phyloP scores from a whole-genome alignment of 2,797 vertebrate genomes.

The Sebastolobus alascanus region DNA sequence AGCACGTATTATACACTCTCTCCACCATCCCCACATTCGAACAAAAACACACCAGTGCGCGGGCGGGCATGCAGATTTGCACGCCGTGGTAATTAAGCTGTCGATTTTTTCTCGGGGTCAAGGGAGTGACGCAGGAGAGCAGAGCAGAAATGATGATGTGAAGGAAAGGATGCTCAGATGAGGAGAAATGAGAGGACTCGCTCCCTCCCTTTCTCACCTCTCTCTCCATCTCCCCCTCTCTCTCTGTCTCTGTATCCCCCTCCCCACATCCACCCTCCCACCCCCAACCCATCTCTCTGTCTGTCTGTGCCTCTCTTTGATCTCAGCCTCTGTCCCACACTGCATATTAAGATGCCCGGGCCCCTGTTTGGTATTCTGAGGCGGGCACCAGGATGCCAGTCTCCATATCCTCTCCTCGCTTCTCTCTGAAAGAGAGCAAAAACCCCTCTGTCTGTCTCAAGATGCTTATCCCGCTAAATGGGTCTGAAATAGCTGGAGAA shows the following conservation, averaged over 20 bases:
- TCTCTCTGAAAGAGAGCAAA: conserved; percentile 82
- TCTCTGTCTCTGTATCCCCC: conserved; percentile 41
- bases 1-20: not conserved
- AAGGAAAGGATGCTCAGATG: conserved; percentile 76
- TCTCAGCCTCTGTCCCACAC: conserved; percentile 84
- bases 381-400: conserved; percentile 82
- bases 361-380: conserved; percentile 85
- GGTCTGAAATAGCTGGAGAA: conserved; percentile 85
- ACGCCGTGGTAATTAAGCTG: conserved; percentile 74
- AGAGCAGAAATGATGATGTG: conserved; percentile 72
- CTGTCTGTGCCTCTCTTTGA: conserved; percentile 83
- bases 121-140: conserved; percentile 75
- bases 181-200: conserved; percentile 70
- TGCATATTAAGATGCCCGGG: conserved; percentile 85
- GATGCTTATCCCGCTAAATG: conserved; percentile 86
- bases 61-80: conserved; percentile 58
- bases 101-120: conserved; percentile 75
- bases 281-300: conserved; percentile 74
- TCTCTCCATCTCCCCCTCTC: conserved; percentile 48
- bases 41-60: conserved; percentile 45
- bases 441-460: conserved; percentile 84
- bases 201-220: conserved; percentile 63
- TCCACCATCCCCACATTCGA: conserved; percentile 17
- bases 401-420: conserved; percentile 83
- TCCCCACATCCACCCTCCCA: conserved; percentile 13